A percentile compares a stretch with the other conserved stretches of the same genome.
These are phyloP conservation scores for Leucopsar rothschildi DNA, from an alignment of 2,113 vertebrate species.

Conservation along the genomic window DNA sequence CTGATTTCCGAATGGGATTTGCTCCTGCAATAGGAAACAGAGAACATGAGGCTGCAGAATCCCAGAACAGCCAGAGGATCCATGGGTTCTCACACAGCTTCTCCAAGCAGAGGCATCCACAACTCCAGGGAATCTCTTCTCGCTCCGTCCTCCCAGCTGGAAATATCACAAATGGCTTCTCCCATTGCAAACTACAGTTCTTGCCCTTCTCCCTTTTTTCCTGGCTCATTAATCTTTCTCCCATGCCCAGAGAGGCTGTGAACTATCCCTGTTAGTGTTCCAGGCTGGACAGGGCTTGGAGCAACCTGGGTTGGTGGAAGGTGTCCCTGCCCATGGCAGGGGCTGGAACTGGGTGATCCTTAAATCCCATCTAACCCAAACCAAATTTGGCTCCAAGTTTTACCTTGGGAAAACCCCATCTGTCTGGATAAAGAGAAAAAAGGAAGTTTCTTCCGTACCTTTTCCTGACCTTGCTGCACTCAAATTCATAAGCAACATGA, in stretches of 20 bases:
- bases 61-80: not conserved
- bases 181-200: not conserved
- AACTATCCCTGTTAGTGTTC: not conserved
- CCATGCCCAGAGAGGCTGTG: not conserved
- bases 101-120: not conserved
- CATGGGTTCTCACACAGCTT: not conserved
- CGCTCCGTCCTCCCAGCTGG: rapidly evolving
- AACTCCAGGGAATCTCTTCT: not conserved
- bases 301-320: not conserved
- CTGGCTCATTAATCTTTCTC: not conserved
- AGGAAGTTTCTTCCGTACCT: not conserved
- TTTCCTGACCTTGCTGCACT: not conserved
- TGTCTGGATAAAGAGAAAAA: not conserved
- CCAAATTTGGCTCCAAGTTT: not conserved
- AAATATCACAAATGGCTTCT: not conserved
- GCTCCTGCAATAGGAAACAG: conserved; percentile 74
- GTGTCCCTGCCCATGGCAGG: not conserved
- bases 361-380: not conserved
- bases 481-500: not conserved
- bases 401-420: not conserved
- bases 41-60: not conserved
- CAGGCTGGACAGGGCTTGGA: not conserved
- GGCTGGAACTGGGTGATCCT: not conserved
- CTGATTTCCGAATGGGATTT: conserved; percentile 96
- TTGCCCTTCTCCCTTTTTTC: not conserved